Evolutionary conservation across 2,797 vertebrate genomes (phyloP), one percentile per base, ranked within the genome.

Genomic region (Anas acuta): DNA sequence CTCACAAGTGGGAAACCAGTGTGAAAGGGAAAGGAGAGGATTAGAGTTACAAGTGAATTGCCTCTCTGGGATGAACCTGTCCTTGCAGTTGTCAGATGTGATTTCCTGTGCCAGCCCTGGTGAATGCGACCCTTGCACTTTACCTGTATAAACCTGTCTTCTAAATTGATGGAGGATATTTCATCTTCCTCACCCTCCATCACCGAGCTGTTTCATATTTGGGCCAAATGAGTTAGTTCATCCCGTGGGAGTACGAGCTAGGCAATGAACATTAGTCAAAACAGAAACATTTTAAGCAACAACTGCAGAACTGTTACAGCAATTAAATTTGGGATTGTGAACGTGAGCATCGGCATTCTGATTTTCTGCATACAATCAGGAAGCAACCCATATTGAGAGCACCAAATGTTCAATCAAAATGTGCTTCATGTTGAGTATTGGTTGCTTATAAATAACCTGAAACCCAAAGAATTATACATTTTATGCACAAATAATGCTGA

Each of bases 401-500:
- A 6, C 58, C 51, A 84, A 84, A 78, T 83, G 49, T 85, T 93
- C 6, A 9, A 60, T 60, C 81, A 93, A 57, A 89, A 82, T 58
- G 35, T 70, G 73, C 28, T 61, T 87, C 4, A 2, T 53, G 14
- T 49, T 20, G 8, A 64, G 62, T 41, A 28, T 20, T 84, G 41
- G 58, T 75, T 87, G 62, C 35, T 92, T 11, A 5, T 26, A 41
- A 89, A 62, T 76, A 82, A 66, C 60, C n/a, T 4, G 5, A 79
- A 89, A 17, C 11, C 13, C 30, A 73, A 87, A n/a, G 35, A 89
- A 80, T 92, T n/a, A 64, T 65, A 83, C 2, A 0, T 54, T 67
- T 93, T 66, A 74, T 33, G 43, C 28, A 51, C 16, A 85, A 82
- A 53, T 71, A 21, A 66, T 19, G 18, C 32, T 13, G 35, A 87